Evolutionary conservation across 2,888 invertebrate species (phyloP), one percentile per base, ranked within the genome.

Genomic region (Ophioninae sp.): DNA sequence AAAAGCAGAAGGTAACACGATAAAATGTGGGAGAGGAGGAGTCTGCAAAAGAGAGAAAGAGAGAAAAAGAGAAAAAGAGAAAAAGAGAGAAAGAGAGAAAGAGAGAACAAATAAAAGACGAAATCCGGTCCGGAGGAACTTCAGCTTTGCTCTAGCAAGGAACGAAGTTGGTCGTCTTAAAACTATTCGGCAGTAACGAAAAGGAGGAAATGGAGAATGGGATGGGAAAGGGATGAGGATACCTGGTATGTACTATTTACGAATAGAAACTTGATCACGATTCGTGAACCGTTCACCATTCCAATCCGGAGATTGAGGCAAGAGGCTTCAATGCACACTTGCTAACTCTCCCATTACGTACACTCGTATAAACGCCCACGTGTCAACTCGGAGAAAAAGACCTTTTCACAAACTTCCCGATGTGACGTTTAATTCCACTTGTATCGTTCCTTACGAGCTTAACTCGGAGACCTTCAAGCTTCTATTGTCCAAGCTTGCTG

Each of bases 241-340:
- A 65, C 30, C 73, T 20, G 51, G 59, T 56, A 81, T 75, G 59
- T 79, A 79, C 75, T 81, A 84, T 84, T 83, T 84, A 84, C 84
- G 84, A 79, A 79, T 76, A 73, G 81, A 84, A 84, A 84, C 84
- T 84, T 76, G 84, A 84, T 84, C 79, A 79, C 81, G 63, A 79
- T 58, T 79, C 58, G 81, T 84, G 84, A 84, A 84, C 81, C 79
- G 81, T 76, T 84, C 75, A 72, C 79, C 81, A 73, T 79, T 75
- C 75, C 65, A 72, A 72, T 79, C 81, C 65, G 41, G 56, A 72
- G 79, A 84, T 79, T 73, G 76, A 71, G 67, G 61, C 56, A 81
- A 84, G 84, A 81, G 78, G 78, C 81, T 78, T 75, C 74, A 64
- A 37, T 73, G 84, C 79, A 63, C 72, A 67, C 72, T 68, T 63